Conservation (phyloP, 2,888 invertebrate genomes). For the Podabrus alpinus region DNA sequence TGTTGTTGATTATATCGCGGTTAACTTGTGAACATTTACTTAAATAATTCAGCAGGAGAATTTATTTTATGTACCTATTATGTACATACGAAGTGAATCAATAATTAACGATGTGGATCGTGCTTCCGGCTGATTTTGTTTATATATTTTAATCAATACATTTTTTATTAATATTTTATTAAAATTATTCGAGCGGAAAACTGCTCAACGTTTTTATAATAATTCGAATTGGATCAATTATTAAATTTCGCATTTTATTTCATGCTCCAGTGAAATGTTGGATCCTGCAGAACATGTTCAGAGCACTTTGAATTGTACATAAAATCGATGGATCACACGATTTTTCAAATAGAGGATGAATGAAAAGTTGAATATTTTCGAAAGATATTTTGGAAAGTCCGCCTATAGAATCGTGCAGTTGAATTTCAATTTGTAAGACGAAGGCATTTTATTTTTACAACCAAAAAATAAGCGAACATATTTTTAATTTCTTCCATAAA, state of each 20-base stretch:
- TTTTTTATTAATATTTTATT: neutral
- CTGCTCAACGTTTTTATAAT: neutral
- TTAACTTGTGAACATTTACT: neutral
- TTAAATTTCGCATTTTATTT: neutral
- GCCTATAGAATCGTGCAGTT: neutral
- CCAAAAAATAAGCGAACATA: neutral
- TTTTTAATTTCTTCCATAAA: neutral
- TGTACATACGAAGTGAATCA: neutral
- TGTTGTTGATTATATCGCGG: neutral
- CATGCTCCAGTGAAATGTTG: neutral
- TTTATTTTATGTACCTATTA: neutral
- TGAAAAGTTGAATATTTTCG: neutral
- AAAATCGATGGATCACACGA: conserved; percentile 1
- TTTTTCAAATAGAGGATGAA: neutral
- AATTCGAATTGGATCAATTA: neutral
- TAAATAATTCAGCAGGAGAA: neutral
- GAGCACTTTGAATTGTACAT: neutral
- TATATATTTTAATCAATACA: neutral
- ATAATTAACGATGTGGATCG: neutral
- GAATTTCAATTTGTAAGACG: neutral
- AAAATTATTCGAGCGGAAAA: neutral
- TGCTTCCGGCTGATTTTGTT: neutral
- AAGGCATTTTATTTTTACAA: neutral
- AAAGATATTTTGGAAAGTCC: neutral
- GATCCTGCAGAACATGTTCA: neutral